Evolutionary conservation across 2,797 vertebrate species (phyloP), one percentile per base, ranked within the genome.

Genomic region (Acanthopagrus latus): DNA sequence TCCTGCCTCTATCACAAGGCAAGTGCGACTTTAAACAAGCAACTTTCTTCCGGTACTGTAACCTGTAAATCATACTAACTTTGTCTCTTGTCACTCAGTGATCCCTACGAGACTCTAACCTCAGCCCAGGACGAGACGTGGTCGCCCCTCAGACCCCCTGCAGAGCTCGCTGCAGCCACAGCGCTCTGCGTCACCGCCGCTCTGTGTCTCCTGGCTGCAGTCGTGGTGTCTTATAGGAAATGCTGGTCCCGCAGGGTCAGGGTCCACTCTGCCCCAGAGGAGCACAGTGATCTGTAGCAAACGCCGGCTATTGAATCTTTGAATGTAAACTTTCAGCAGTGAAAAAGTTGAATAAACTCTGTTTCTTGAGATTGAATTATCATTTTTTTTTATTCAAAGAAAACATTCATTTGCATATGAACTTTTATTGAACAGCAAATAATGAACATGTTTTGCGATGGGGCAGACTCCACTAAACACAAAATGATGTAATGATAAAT

Each of bases 1-100:
- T 65, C 29, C 83, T 67, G 14, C 46, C 56, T 59, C 67, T 23
- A 21, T 70, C 33, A 58, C 58, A 25, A 90, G 91, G 94, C 73
- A 29, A 72, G 88, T 81, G 41, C 0, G 3, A 33, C 25, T 56
- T 60, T 2, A 27, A 56, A 25, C 27, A 0, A 21, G 21, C 3
- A 7, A 1, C 5, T 1, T 17, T 17, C 0, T 21, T 20, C 11
- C 2, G 38, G 58, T 21, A 8, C 1, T 20, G 0, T 0, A 46
- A 56, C 2, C 0, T 54, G 16, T 33, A n/a, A 11, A 21, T 59
- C 1, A 14, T 2, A 13, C 5, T 44, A 5, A 76, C 14, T 13
- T 50, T 2, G 7, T 1, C 44, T 10, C 51, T 71, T 10, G 52
- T 69, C 51, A 57, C 0, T 18, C 72, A 90, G 89, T 46, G 73